Evolutionary conservation across 23 tunicate genomes (phyloP), one percentile per base, ranked within the genome.

Genomic region (Halocynthia aurantium): DNA sequence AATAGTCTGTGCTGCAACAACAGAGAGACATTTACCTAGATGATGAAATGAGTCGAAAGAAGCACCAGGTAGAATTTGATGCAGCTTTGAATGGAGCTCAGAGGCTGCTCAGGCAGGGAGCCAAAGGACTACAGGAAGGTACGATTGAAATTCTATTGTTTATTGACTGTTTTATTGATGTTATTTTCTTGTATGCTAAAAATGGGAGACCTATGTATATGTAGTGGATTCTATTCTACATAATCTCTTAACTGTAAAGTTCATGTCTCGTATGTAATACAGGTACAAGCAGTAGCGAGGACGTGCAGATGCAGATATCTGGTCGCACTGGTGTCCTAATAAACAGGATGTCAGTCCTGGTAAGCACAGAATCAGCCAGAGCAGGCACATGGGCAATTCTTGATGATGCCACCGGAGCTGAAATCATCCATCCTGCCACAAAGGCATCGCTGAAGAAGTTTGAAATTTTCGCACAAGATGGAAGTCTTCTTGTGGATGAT

Each of bases 71-170:
- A 69, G 70, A 70, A 11, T 90, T 81, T 62, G 78, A 88, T 22
- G 89, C 97, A 49, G 66, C 80, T 21, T 76, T 90, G 44, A 81
- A 80, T 51, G 81, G 85, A 51, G 90, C 86, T 22, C 74, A 70
- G 72, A 70, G 97, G 71, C 75, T 81, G n/a, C 81, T 90, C 9
- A 83, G 76, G 22, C 84, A 85, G 22, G 81, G 90, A 8, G 58
- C 81, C 15, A 77, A 62, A 68, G 70, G 84, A 10, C 72, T 90
- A 61, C 80, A 90, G 73, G 86, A 85, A 63, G 97, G 97, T 90
- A 4, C 40, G 58, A 15, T 22, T 17, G 2, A n/a, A 11, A 11
- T 67, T 67, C 22, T 58, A 58, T 58, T 58, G 63, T 67, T 67
- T 40, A 17, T 67, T 12, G 22, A n/a, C n/a, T 5, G 2, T 4